Conservation (phyloP, 2,888 invertebrate genomes). For the Trachelus troglodyta region DNA sequence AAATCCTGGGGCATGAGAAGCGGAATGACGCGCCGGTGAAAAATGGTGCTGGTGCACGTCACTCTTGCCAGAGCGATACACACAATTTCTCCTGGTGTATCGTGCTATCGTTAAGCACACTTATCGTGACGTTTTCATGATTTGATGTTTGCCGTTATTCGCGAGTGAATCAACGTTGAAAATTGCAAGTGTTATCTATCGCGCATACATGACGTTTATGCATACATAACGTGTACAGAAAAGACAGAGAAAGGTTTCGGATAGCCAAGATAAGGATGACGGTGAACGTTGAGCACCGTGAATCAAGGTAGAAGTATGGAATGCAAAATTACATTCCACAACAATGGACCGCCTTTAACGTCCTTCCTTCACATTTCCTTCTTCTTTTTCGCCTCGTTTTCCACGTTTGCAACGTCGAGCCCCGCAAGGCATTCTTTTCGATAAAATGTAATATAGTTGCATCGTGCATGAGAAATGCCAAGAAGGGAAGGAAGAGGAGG, state of each 20-base stretch:
- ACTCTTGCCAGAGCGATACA: constrained; percentile 31
- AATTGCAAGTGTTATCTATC: background rate
- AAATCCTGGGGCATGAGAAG: constrained; percentile 34
- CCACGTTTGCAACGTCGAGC: background rate
- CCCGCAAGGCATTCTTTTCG: background rate
- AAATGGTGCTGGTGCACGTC: constrained; percentile 45
- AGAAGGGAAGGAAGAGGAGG: constrained; percentile 14
- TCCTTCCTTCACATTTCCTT: background rate
- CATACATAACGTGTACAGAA: background rate
- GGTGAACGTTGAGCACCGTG: background rate
- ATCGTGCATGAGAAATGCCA: constrained; percentile 20
- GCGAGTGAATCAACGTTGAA: background rate
- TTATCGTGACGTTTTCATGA: constrained; percentile 20
- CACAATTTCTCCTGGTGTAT: constrained; percentile 33
- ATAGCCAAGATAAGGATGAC: background rate
- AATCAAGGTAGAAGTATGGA: background rate
- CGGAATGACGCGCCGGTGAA: constrained; percentile 44
- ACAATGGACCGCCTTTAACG: background rate
- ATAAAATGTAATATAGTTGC: constrained; percentile 16
- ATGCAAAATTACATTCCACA: background rate
- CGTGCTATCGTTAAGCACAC: constrained; percentile 23
- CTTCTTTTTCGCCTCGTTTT: background rate
- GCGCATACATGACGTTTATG: background rate
- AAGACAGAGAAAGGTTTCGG: background rate
- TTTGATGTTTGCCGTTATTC: background rate